Evolutionary conservation across 1,140 invertebrate species (phyloP).

Genomic region (Adoxophyes honmai): DNA sequence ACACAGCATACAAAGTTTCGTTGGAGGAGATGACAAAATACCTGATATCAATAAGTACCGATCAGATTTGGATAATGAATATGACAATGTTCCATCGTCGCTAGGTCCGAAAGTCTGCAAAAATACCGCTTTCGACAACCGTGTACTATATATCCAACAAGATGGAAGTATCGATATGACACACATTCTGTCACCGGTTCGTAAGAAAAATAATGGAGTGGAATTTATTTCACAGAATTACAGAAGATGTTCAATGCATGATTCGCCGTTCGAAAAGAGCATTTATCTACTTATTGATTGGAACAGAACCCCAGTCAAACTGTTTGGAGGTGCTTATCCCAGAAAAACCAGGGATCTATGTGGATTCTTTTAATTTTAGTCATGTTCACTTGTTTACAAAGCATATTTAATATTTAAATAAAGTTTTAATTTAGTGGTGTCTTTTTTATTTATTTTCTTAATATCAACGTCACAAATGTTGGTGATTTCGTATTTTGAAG

Average conservation of each 20-base stretch:
- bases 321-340: constrained; percentile 78
- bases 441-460: too few relatives aligned
- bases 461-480: too few relatives aligned
- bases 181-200: constrained; percentile 50
- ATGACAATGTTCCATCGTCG: constrained; percentile 41
- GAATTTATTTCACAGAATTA: constrained; percentile 60
- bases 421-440: too few relatives aligned
- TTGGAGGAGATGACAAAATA: constrained; percentile 45
- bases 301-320: constrained; percentile 76
- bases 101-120: constrained; percentile 52
- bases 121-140: constrained; percentile 42
- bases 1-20: constrained; percentile 53
- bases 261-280: constrained; percentile 38
- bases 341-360: constrained; percentile 73
- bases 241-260: constrained; percentile 53
- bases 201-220: constrained; percentile 47
- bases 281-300: constrained; percentile 75
- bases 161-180: constrained; percentile 53
- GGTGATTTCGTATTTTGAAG: too few relatives aligned
- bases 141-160: constrained; percentile 50
- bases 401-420: background rate
- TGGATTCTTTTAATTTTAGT: constrained; percentile 67
- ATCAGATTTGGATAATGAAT: constrained; percentile 48
- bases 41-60: constrained; percentile 63
- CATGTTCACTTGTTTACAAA: background rate